Evolutionary conservation across 2,113 vertebrate species (phyloP), one percentile per base, ranked within the genome.

Genomic region (Pampusana beccarii): DNA sequence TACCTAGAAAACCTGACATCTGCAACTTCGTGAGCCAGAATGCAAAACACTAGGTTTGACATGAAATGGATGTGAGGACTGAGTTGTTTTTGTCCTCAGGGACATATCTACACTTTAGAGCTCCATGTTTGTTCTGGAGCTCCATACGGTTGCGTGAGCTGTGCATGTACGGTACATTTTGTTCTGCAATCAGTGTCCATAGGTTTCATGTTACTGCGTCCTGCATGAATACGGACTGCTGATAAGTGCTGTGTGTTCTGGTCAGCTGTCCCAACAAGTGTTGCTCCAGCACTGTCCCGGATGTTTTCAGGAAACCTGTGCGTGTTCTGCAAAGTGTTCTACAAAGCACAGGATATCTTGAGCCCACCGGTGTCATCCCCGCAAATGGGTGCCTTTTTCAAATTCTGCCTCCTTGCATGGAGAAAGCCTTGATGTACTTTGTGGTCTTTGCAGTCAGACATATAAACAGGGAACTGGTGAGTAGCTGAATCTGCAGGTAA

Each of bases 151-250:
- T 94, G 66, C 20, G 3, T 50, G 87, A 85, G 50, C 4, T 46
- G 74, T 6, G 33, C 46, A 56, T 0, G 31, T 74, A 79, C 31
- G 15, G 94, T 75, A 92, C 89, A 0, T 70, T 84, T 5, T 95
- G 84, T 96, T 87, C 95, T 93, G 90, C 92, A 95, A 51, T 81
- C 48, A 0, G 34, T 33, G 80, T 58, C 73, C 46, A 36, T 29
- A 40, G 31, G 36, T 67, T 84, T 54, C 4, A 2, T 71, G 93
- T 86, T 51, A 11, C 25, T 54, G 1, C 29, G 29, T 34, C 57
- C 83, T 3, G 1, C 48, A 12, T 16, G 25, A 84, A 58, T 65
- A 26, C 46, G 3, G 33, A 51, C 7, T 97, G 86, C 53, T 0
- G 0, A 4, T 78, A 81, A 93, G 31, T 2, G 34, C 38, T 33